Percentiles rank a stretch among this genome's conserved stretches.
These are phyloP conservation scores for Stratiomys singularior DNA, from an alignment of 2,888 invertebrate species.

Conservation along the genomic window DNA sequence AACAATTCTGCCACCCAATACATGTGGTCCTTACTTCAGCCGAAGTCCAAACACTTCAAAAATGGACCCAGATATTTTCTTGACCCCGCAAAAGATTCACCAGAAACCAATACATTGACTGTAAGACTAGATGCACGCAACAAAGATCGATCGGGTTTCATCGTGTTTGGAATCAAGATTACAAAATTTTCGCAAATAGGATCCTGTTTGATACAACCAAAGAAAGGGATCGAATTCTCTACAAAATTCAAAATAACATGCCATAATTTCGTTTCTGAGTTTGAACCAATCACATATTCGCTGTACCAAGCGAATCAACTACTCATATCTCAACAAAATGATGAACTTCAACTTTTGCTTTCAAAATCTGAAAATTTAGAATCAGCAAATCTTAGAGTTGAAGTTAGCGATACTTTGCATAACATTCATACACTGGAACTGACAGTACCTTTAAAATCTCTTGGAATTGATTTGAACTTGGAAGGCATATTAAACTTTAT, in stretches of 20 bases:
- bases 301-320: conserved; percentile 29
- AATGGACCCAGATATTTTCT: conserved; percentile 8
- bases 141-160: background rate
- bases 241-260: conserved; percentile 46
- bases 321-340: conserved; percentile 21
- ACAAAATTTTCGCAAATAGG: conserved; percentile 32
- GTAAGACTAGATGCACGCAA: conserved; percentile 8
- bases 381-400: conserved; percentile 11
- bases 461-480: background rate
- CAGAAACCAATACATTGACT: background rate
- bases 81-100: too few species aligned
- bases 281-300: conserved; percentile 36
- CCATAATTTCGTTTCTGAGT: conserved; percentile 10
- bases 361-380: background rate
- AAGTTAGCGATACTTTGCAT: background rate
- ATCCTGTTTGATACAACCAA: conserved; percentile 38
- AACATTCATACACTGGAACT: background rate
- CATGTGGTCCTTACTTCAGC: conserved; percentile 11
- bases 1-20: background rate
- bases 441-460: background rate
- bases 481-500: background rate
- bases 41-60: background rate
- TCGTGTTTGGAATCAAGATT: background rate
- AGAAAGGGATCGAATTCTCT: conserved; percentile 37
- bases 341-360: conserved; percentile 29